Evolutionary conservation across 2,888 invertebrate genomes (phyloP).

Genomic region (Synergus japonicus): DNA sequence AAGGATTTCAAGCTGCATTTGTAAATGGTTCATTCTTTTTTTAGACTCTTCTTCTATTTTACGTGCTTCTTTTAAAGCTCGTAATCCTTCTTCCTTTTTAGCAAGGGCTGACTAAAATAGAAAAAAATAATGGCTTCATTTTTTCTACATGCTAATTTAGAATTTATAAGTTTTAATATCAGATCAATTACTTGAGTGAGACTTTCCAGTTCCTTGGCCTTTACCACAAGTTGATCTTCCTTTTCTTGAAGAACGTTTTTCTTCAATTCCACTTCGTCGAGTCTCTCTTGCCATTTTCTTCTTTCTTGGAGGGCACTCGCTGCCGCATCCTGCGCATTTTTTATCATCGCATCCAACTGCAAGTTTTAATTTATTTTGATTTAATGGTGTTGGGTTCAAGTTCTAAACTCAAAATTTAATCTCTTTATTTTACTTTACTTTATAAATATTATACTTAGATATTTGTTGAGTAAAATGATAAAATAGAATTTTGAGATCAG

Average conservation of each 20-base stretch:
- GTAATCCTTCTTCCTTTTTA: slow-evolving; percentile 71
- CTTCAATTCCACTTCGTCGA: slow-evolving; percentile 63
- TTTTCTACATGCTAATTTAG: neutral
- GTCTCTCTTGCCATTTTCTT: slow-evolving; percentile 70
- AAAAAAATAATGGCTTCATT: neutral
- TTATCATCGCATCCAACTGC: slow-evolving; percentile 67
- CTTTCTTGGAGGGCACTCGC: slow-evolving; percentile 65
- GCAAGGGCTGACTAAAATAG: slow-evolving; percentile 64
- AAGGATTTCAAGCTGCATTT: slow-evolving; percentile 65
- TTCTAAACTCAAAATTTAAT: neutral
- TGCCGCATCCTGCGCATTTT: slow-evolving; percentile 67
- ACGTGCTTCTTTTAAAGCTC: slow-evolving; percentile 68
- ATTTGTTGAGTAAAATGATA: too few species aligned
- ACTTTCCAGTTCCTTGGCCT: slow-evolving; percentile 71
- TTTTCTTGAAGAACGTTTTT: slow-evolving; percentile 62
- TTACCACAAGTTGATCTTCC: slow-evolving; percentile 65
- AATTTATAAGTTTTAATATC: neutral
- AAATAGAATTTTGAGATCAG: too few species aligned
- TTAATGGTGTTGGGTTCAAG: neutral
- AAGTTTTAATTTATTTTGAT: neutral
- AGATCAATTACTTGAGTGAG: slow-evolving; percentile 66
- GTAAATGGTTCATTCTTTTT: slow-evolving; percentile 63
- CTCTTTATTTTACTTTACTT: neutral
- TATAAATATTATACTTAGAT: neutral
- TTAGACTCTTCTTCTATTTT: slow-evolving; percentile 68